Base-by-base conservation (phyloP, 2,888 invertebrate species). In the Hipparchia sbordonii region DNA sequence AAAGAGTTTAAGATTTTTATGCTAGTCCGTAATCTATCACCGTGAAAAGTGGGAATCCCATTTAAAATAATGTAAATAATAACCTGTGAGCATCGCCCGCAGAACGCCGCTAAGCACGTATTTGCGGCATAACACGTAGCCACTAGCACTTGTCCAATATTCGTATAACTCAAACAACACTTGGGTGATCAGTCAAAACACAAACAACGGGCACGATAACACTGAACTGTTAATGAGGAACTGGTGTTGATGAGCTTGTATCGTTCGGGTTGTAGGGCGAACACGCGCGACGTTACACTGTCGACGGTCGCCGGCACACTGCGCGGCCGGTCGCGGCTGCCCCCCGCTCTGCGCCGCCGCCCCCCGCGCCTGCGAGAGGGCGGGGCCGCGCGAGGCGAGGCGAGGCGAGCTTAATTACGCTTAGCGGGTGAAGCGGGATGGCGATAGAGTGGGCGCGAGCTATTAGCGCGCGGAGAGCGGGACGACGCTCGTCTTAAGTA, bases 391-490 rank as follows among this genome's bases (percentile, higher is more conserved):
- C 86, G 92, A 90, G 89, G 86, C 89, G 90, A 92, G 91, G 90
- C 90, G 90, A 92, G 91, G 89, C 92, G 89, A 91, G 91, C 93
- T 91, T 93, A 93, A 93, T 93, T 93, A 93, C 93, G 91, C 88
- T 88, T 87, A 86, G 88, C 87, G 89, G 91, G 85, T 87, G 86
- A 89, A 94, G 87, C 89, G 89, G 90, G 94, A 94, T 89, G 89
- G 92, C 89, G 88, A 90, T 91, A 93, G 88, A 91, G 92, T 90
- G 93, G 92, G 94, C 94, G 94, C 95, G 94, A 94, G 95, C 95
- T 95, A 95, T 95, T 95, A 95, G 95, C 95, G 89, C 94, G 94
- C 94, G 94, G 95, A 95, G 95, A 94, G 95, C 92, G 91, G 92
- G 94, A 92, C 93, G 95, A 91, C 91, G 92, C 90, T 85, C 92